These are phyloP conservation scores for Dryomyza anilis DNA, from an alignment of 2,888 invertebrate genomes.

Conservation along the genomic window DNA sequence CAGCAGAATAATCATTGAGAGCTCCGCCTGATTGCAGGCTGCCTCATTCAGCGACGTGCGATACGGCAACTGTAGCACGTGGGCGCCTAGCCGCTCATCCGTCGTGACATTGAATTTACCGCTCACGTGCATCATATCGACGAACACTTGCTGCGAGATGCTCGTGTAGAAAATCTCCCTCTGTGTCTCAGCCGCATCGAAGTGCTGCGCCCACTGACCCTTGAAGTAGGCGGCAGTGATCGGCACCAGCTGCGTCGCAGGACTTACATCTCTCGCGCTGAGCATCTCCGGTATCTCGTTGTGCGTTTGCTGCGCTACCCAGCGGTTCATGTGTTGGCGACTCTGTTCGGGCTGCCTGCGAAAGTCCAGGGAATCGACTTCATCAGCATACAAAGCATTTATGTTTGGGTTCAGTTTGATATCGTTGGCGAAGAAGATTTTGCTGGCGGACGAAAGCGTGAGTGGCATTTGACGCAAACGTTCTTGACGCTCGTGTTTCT, in stretches of 20 bases:
- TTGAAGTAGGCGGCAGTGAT: slow-evolving; percentile 92
- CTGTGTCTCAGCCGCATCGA: slow-evolving; percentile 72
- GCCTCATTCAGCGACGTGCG: slow-evolving; percentile 66
- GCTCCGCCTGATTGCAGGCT: slow-evolving; percentile 74
- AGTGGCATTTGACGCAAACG: slow-evolving; percentile 68
- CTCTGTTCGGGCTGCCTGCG: slow-evolving; percentile 66
- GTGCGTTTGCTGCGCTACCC: slow-evolving; percentile 77
- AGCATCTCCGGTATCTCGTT: slow-evolving; percentile 78
- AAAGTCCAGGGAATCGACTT: slow-evolving; percentile 71
- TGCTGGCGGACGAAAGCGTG: slow-evolving; percentile 78
- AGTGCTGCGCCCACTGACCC: slow-evolving; percentile 77
- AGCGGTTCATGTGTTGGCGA: slow-evolving; percentile 72
- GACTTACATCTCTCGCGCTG: slow-evolving; percentile 68
- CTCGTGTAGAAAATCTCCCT: slow-evolving; percentile 78
- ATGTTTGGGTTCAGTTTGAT: slow-evolving; percentile 67
- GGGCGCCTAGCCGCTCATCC: slow-evolving; percentile 77
- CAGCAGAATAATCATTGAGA: slow-evolving; percentile 83
- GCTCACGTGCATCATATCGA: slow-evolving; percentile 88
- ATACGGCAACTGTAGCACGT: slow-evolving; percentile 85
- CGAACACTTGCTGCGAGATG: slow-evolving; percentile 72
- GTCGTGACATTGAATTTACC: slow-evolving; percentile 80
- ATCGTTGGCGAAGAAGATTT: slow-evolving; percentile 69
- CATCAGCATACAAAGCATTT: slow-evolving; percentile 68
- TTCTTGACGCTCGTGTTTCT: slow-evolving; percentile 66
- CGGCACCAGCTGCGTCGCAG: slow-evolving; percentile 73